Base-by-base conservation (phyloP, 2,113 vertebrate genomes). In the Hemibagrus wyckioides region DNA sequence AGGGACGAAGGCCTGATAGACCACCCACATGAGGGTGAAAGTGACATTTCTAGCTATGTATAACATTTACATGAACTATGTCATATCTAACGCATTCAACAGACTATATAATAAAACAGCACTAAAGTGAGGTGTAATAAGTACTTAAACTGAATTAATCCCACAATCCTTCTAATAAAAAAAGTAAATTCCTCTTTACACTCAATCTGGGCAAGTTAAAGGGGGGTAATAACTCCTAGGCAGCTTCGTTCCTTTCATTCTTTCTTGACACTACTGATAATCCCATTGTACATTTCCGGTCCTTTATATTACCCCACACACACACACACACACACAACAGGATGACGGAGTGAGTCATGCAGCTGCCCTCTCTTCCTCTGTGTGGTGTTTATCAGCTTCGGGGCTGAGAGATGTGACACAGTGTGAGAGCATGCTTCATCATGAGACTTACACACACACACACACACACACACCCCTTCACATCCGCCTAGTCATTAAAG, bases 281-380 rank as follows among this genome's bases (percentile, higher is more conserved):
- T 65, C 11, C n/a, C n/a, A 14, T 65, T 65, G 28, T 13, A 30
- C 61, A 14, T 10, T n/a, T n/a, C 61, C 28, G 3, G 10, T 11
- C 61, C 61, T n/a, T 17, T 1, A 79, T 28, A 59, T 48, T 56
- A 85, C 30, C 67, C 65, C 69, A 56, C 7, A 59, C 73, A 63
- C 59, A 69, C 76, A 52, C 77, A 69, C n/a, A 30, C 28, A 14
- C 28, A 76, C 75, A 90, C 82, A 80, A 52, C 77, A 21, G 41
- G 65, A 33, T n/a, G 69, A 17, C 21, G 54, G 6, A 2, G 65
- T 92, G 92, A 94, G 85, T 94, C 93, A 94, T 8, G 44, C 83
- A 84, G 88, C 57, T 80, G 82, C 82, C 86, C 59, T 61, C 88
- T 85, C 69, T 88, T 86, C 90, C 86, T 89, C 44, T 61, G 85